Evolutionary conservation across 2,797 vertebrate species (phyloP), one percentile per base, ranked within the genome.

Genomic region (Brachyrhaphis roseni): DNA sequence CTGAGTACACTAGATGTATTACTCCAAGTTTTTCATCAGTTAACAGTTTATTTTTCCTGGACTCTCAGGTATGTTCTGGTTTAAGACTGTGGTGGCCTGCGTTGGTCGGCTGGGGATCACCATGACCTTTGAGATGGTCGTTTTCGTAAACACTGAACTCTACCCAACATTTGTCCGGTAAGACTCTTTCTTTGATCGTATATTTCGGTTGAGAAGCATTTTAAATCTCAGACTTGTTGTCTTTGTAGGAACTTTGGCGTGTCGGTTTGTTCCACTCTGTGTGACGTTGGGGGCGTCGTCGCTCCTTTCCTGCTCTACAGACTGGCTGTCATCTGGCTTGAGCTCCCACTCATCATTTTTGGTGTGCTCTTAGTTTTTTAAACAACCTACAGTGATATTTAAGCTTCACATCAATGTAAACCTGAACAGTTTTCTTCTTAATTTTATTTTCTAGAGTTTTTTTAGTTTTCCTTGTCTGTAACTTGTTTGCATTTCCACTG

Each of bases 21-120:
- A 5, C 51, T 39, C 72, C 20, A 36, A 8, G 7, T 34, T 49
- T 47, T 26, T 23, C 31, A 10, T 3, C 4, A 51, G 2, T 43
- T 13, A 43, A 43, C 66, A 23, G 15, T 31, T 15, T 3, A 0
- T 34, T 64, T 31, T 1, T 8, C 41, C 18, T 43, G 5, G 45
- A n/a, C 55, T 8, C 23, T 36, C 93, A 99, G 98, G 93, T 83
- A 90, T 96, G 77, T 91, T 96, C 75, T 98, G 97, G 98, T 86
- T 97, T 71, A 97, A 97, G 95, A 98, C 90, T 0, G 93, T 91
- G 0, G 94, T 98, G 26, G 97, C 97, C 28, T 98, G 97, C 0
- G 78, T 99, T 53, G 98, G 98, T 46, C 95, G 98, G 73, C 91
- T 99, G 74, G 96, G 96, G 1, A 99, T 99, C 92, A 99, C 98